Percentiles rank a stretch among this genome's conserved stretches.
Conservation (phyloP, 2,888 invertebrate species). For the Euclidia mi region DNA sequence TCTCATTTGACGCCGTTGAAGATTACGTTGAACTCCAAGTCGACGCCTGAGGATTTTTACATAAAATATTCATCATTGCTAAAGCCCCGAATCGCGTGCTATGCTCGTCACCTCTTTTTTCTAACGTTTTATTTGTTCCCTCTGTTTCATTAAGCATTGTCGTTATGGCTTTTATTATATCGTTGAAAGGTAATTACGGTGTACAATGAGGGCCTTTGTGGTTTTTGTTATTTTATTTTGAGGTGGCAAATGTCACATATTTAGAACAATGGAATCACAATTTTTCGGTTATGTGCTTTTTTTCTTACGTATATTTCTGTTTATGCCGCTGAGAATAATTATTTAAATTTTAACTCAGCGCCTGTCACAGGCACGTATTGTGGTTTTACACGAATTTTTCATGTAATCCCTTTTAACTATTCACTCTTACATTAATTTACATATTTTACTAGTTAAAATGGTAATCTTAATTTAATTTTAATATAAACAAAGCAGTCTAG, state of each 20-base stretch:
- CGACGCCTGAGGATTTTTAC: conserved; percentile 63
- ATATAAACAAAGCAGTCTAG: too few relatives aligned
- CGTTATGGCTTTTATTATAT: conserved; percentile 61
- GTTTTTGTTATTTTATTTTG: conserved; percentile 53
- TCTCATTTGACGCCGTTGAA: conserved; percentile 71
- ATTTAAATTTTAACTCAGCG: conserved; percentile 3
- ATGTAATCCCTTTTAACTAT: too few relatives aligned
- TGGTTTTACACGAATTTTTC: background rate
- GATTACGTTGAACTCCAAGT: conserved; percentile 63
- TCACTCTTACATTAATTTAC: too few relatives aligned
- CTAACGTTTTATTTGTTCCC: conserved; percentile 56
- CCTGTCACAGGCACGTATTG: background rate
- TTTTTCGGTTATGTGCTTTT: conserved; percentile 30
- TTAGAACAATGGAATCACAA: conserved; percentile 39
- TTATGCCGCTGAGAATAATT: conserved; percentile 25
- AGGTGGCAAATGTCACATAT: conserved; percentile 43
- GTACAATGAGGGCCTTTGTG: conserved; percentile 58
- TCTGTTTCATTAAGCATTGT: conserved; percentile 62
- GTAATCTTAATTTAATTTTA: too few relatives aligned
- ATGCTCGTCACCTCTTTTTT: conserved; percentile 61
- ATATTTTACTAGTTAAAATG: too few relatives aligned
- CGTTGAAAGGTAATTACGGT: conserved; percentile 62
- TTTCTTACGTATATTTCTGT: conserved; percentile 17
- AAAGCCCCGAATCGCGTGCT: conserved; percentile 62
- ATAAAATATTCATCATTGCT: conserved; percentile 77